Evolutionary conservation across 2,797 vertebrate species (phyloP), one percentile per base, ranked within the genome.

Genomic region (Anguilla anguilla): DNA sequence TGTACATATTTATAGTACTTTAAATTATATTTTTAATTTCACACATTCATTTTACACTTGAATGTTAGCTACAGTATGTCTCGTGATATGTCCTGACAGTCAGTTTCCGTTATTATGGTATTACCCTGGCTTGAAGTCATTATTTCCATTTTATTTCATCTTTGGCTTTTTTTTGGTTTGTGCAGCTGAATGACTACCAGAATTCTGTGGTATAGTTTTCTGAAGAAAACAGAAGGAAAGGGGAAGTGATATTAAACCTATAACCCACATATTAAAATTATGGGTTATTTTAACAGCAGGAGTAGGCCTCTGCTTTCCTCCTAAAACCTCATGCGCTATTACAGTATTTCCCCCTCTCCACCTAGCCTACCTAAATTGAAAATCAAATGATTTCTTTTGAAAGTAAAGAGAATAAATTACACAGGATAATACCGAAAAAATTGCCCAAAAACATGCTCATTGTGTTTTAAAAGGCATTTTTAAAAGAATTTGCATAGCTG

Each of bases 181-280:
- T 39, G 72, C 72, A 77, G 72, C 72, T 67, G 57, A 85, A 49
- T 67, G 69, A 19, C 43, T 46, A 69, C 43, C 28, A 28, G 35
- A 64, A 49, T 85, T 46, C 3, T 84, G 25, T 88, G 84, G 64
- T 86, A 67, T 28, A 35, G 74, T 86, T 82, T 49, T 88, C 69
- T 39, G 85, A 61, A 64, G n/a, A 61, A 64, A 85, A 72, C 85
- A 72, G 72, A 55, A 35, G 82, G 51, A 77, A 86, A 83, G 88
- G 86, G 79, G 85, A 84, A 88, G 85, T 86, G 84, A 88, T 86
- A 86, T 85, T 83, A 83, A 83, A 83, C 86, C 57, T 86, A 86
- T 22, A 88, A 88, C 88, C 88, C 83, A 31, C 61, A 39, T 28
- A 88, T 86, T 88, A 53, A 84, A 86, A 88, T 59, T 2, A 72